Evolutionary conservation across 1,140 invertebrate genomes (phyloP), one percentile per base, ranked within the genome.

Genomic region (Maniola jurtina): DNA sequence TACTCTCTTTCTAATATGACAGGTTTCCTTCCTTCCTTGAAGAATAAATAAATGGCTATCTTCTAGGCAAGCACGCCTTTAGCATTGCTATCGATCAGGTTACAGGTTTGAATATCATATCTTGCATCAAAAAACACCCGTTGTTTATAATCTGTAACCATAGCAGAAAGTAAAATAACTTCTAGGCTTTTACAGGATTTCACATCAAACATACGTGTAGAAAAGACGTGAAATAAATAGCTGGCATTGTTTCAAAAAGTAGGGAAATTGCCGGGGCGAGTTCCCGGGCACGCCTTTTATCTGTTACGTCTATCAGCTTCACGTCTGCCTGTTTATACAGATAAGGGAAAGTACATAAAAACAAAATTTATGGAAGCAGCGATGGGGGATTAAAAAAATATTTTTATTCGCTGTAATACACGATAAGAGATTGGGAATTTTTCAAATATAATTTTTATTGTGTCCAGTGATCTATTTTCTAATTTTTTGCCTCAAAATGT

Each of bases 211-310:
- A 64, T 64, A 60, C 45, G 48, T 48, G 71, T 58, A 74, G 67
- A 75, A 71, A 71, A 80, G 80, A 84, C 76, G 76, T 72, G 69
- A 76, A 83, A 88, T 87, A 88, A 87, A 88, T 88, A 80, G 84
- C 80, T 83, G 80, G 80, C 75, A 76, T 81, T 76, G 81, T 83
- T 82, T 87, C 83, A 85, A 88, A 83, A 86, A 83, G 80, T 76
- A 73, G 77, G 75, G 73, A 87, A 87, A 88, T 79, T 77, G 80
- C 74, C 78, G 65, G 78, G 72, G 77, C 77, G 72, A 68, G 73
- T 83, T 70, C 76, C 67, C 76, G 75, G 84, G 72, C 78, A 83
- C 87, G 88, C 88, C 84, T 88, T 88, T 88, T 88, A 86, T 85
- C 82, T 90, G 88, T 90, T 80, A 81, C 84, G 84, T 85, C 84